phyloP scores from a whole-genome alignment of 1,140 invertebrate genomes.

The Bombus difficillimus region DNA sequence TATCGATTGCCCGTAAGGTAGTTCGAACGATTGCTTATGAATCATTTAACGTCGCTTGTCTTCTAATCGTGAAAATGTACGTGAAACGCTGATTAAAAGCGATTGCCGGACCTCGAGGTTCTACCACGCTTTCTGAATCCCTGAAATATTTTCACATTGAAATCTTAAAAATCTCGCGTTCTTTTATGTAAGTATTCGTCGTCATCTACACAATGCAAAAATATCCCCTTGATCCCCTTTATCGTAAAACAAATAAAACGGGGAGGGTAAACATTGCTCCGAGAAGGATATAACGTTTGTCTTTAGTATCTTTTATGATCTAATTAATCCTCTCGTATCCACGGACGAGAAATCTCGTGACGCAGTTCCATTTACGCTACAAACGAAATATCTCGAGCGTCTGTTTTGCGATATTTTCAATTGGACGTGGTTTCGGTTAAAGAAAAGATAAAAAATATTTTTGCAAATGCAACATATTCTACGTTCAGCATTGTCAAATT shows the following conservation, averaged over 20 bases:
- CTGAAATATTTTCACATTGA: not conserved
- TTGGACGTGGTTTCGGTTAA: too few species aligned
- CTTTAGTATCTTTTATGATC: not conserved
- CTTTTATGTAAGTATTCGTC: not conserved
- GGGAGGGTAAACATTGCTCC: not conserved
- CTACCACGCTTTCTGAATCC: not conserved
- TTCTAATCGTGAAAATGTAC: not conserved
- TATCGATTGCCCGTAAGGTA: conserved; percentile 11
- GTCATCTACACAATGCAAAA: not conserved
- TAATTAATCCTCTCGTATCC: not conserved
- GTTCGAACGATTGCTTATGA: not conserved
- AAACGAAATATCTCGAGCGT: too few species aligned
- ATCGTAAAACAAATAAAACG: not conserved
- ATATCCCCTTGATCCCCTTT: not conserved
- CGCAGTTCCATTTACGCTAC: not conserved
- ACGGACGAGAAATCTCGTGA: too few species aligned
- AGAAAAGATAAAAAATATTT: too few species aligned
- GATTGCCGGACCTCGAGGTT: not conserved
- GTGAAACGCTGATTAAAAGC: not conserved
- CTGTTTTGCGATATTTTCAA: too few species aligned
- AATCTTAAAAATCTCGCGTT: not conserved
- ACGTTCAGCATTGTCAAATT: not conserved
- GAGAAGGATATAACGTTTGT: not conserved
- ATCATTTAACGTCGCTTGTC: not conserved
- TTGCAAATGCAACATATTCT: too few species aligned